phyloP scores from a whole-genome alignment of 2,113 vertebrate genomes.

The Dicentrarchus labrax region DNA sequence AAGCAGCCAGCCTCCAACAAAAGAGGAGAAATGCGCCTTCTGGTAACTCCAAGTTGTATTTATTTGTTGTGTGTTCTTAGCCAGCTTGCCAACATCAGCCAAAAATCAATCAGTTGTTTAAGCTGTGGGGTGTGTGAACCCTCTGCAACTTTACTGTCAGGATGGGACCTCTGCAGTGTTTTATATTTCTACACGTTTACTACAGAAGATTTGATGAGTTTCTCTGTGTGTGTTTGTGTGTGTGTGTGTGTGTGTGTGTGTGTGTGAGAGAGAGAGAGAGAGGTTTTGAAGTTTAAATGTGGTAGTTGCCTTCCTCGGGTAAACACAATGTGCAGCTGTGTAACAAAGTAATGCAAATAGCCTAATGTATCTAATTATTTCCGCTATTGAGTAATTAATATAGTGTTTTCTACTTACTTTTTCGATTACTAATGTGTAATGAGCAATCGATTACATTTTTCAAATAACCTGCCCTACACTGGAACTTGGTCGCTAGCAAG shows the following conservation, averaged over 20 bases:
- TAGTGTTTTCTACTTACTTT: neutral
- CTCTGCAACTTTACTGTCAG: too few relatives aligned
- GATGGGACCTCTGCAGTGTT: too few relatives aligned
- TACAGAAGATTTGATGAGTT: too few relatives aligned
- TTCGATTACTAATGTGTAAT: neutral
- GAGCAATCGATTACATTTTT: neutral
- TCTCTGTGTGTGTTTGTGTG: too few relatives aligned
- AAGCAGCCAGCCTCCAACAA: neutral
- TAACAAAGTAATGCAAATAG: neutral
- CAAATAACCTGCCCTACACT: neutral
- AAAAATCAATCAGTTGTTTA: neutral
- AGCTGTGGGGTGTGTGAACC: neutral
- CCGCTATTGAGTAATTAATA: too few relatives aligned
- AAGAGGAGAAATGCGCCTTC: neutral
- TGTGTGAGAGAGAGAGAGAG: too few relatives aligned
- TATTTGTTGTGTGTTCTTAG: neutral
- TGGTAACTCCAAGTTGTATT: neutral
- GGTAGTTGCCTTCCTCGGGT: too few relatives aligned
- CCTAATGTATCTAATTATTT: neutral
- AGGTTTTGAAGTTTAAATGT: too few relatives aligned
- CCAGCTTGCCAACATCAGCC: neutral
- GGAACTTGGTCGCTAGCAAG: neutral
- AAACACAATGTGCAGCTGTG: too few relatives aligned
- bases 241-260: too few relatives aligned
- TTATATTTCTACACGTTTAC: too few relatives aligned